Base-by-base conservation (phyloP, 1,140 invertebrate species). In the Macrobrachium rosenbergii region DNA sequence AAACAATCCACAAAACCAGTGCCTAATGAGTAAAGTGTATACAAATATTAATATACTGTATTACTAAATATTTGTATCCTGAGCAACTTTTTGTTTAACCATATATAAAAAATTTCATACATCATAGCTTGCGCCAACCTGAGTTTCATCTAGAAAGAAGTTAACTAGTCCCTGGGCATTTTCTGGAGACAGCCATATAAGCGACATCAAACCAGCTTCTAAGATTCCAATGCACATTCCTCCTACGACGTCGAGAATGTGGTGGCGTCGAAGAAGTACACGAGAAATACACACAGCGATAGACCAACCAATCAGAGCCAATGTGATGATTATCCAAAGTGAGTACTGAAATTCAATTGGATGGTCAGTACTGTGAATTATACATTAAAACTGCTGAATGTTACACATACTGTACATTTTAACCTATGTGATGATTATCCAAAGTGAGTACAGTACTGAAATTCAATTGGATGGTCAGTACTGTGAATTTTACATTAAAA, bases 221-320 rank as follows among this genome's bases (percentile, higher is more conserved):
- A 95, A 37, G n/a, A 96, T 91, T 1, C 98, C 98, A 63, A 98
- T 92, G 2, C 94, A 23, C 60, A 94, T 91, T 28, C 98, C 98
- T 75, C 93, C 95, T 2, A 95, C 16, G 6, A 99, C 94, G 93
- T 99, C 98, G 10, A 97, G 91, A 43, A 99, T 91, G 92, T 97
- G 95, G 92, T 99, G 98, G 87, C 97, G 94, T 78, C 94, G 94
- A 84, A 97, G 92, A 3, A 98, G 91, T 60, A 98, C 92, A 90
- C 98, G 93, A 10, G 97, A 98, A 0, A 96, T 62, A 86, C 94
- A 95, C 3, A 99, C 94, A 43, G 95, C 92, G 2, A 94, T 91
- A 8, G 94, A 93, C 98, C 98, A 99, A 0, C 94, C 93, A 6
- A 95, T 89, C 12, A 98, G 85, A 0, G 95, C 92, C 16, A 91